Conservation (phyloP, 2,797 vertebrate genomes). For the Nannoperca australis region DNA sequence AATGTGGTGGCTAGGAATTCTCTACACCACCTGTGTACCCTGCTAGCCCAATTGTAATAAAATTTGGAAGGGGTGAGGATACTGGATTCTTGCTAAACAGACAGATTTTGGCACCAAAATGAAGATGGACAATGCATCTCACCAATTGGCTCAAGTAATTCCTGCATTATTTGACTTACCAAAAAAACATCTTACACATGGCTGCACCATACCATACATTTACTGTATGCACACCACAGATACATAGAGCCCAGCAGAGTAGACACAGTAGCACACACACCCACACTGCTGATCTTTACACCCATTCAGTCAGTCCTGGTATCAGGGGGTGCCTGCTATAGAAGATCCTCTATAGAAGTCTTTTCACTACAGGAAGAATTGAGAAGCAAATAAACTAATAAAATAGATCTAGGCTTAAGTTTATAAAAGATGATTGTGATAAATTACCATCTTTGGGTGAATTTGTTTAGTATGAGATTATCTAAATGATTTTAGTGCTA, state of each 20-base stretch:
- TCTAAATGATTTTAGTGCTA: constrained; percentile 10
- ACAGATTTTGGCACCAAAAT: neutral
- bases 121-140: neutral
- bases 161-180: neutral
- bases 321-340: constrained; percentile 88
- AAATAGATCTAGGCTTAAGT: neutral
- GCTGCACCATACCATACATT: neutral
- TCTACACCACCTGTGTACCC: neutral
- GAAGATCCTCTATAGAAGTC: constrained; percentile 89
- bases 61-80: neutral
- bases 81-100: neutral
- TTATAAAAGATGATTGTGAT: constrained; percentile 13
- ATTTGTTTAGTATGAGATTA: neutral
- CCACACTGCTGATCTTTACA: constrained; percentile 27
- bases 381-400: neutral
- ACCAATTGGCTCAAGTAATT: neutral
- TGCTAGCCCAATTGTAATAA: neutral
- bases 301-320: constrained; percentile 67
- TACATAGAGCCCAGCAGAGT: neutral
- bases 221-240: constrained; percentile 2
- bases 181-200: neutral
- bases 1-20: neutral
- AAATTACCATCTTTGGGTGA: constrained; percentile 9
- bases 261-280: constrained; percentile 10
- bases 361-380: constrained; percentile 86